These are phyloP conservation scores for Lordiphosa mommai DNA, from an alignment of 1,140 invertebrate species.

Conservation along the genomic window DNA sequence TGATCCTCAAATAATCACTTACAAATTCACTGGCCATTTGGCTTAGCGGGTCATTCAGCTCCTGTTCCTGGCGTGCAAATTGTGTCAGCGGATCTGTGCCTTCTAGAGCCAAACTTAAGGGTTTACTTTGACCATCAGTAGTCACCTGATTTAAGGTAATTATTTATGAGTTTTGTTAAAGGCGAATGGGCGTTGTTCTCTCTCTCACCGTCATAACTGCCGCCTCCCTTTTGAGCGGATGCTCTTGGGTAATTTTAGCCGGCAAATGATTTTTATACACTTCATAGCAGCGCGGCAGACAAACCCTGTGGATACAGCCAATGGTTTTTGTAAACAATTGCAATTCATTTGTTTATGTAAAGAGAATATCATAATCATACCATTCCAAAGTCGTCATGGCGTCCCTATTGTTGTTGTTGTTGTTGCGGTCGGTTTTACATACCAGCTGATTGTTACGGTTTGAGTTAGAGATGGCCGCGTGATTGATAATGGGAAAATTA, in stretches of 20 bases:
- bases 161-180: not conserved
- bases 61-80: constrained; percentile 83
- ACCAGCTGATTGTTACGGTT: constrained; percentile 19
- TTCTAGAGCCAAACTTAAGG: constrained; percentile 83
- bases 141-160: constrained; percentile 22
- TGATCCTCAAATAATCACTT: constrained; percentile 30
- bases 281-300: constrained; percentile 58
- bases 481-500: not conserved
- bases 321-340: constrained; percentile 28
- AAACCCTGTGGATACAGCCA: constrained; percentile 32
- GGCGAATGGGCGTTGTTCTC: constrained; percentile 2
- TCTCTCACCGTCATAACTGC: constrained; percentile 16
- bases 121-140: constrained; percentile 81
- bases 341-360: constrained; percentile 37
- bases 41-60: constrained; percentile 83
- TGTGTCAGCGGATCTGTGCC: constrained; percentile 88
- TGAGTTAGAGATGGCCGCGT: constrained; percentile 4
- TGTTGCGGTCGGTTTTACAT: constrained; percentile 22
- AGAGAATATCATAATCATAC: constrained; percentile 26
- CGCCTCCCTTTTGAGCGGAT: constrained; percentile 56
- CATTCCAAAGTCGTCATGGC: constrained; percentile 61
- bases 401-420: constrained; percentile 25
- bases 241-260: constrained; percentile 37
- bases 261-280: constrained; percentile 42
- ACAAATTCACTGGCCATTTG: constrained; percentile 84